phyloP scores from a whole-genome alignment of 1,140 invertebrate species.

The Aradophagus sp. region DNA sequence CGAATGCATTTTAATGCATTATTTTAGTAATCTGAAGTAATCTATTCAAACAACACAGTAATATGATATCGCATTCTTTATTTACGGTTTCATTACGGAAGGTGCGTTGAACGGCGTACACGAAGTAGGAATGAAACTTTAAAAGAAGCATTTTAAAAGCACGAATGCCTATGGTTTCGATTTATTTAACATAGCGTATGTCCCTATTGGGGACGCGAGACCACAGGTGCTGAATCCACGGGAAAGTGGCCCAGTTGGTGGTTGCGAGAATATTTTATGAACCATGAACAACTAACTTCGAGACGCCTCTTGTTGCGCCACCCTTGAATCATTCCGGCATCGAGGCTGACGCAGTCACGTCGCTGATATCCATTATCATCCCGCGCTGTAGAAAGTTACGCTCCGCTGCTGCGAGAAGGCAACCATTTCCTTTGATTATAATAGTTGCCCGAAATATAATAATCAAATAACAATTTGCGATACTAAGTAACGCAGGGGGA shows the following conservation, averaged over 20 bases:
- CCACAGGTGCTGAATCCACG: conserved; percentile 52
- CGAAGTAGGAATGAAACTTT: conserved; percentile 31
- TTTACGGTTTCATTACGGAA: conserved; percentile 15
- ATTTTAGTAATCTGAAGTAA: too few relatives aligned
- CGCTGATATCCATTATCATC: conserved; percentile 52
- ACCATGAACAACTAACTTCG: conserved; percentile 57
- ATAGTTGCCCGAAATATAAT: conserved; percentile 32
- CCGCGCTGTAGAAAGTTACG: conserved; percentile 20
- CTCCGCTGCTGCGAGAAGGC: conserved; percentile 16
- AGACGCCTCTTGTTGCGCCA: conserved; percentile 25
- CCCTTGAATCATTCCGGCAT: conserved; percentile 36
- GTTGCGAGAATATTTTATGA: conserved; percentile 58
- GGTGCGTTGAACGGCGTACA: conserved; percentile 11
- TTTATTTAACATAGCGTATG: conserved; percentile 36
- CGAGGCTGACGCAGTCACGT: conserved; percentile 38
- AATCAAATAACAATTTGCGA: conserved; percentile 47
- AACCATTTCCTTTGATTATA: conserved; percentile 43
- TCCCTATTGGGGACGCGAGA: conserved; percentile 37
- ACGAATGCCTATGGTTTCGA: conserved; percentile 16
- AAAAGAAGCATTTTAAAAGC: conserved; percentile 27
- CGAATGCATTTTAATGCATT: too few relatives aligned
- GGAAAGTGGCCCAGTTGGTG: conserved; percentile 55
- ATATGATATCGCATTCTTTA: too few relatives aligned
- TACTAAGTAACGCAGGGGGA: conserved; percentile 10
- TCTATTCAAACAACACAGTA: too few relatives aligned